Conservation (phyloP, 2,797 vertebrate species). For the Gephyroberyx darwinii region DNA sequence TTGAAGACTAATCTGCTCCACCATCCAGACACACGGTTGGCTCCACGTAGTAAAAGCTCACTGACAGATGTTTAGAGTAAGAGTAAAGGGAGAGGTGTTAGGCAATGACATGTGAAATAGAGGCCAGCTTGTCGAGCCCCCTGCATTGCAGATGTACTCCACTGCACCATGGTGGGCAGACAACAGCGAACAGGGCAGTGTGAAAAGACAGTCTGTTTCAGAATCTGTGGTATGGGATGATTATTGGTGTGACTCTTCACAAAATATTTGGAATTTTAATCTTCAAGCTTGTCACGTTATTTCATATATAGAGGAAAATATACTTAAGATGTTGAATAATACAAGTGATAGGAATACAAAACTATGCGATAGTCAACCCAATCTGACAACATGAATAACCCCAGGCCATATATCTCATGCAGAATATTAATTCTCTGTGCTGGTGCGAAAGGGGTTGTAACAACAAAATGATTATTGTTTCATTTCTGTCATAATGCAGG, state of each 20-base stretch:
- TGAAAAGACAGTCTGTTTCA: slow-evolving; percentile 45
- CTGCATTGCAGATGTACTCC: slow-evolving; percentile 79
- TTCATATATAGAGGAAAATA: slow-evolving; percentile 1
- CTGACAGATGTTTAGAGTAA: slow-evolving; percentile 75
- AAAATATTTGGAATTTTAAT: slow-evolving; percentile 13
- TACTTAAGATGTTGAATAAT: slow-evolving; percentile 28
- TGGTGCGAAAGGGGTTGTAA: slow-evolving; percentile 40
- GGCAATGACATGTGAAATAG: slow-evolving; percentile 82
- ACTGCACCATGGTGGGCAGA: slow-evolving; percentile 70
- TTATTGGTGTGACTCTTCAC: slow-evolving; percentile 19
- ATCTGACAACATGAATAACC: slow-evolving; percentile 9
- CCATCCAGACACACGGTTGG: slow-evolving; percentile 63
- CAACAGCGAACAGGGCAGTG: slow-evolving; percentile 55
- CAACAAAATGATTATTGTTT: slow-evolving; percentile 54
- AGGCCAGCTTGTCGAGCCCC: slow-evolving; percentile 74
- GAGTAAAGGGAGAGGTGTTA: slow-evolving; percentile 76
- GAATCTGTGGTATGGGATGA: slow-evolving; percentile 48
- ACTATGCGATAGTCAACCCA: slow-evolving; percentile 24
- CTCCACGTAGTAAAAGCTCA: slow-evolving; percentile 73
- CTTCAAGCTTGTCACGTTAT: slow-evolving; percentile 16
- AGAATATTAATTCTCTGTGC: slow-evolving; percentile 41
- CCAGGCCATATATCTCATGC: slow-evolving; percentile 24
- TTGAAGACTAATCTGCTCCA: slow-evolving; percentile 62
- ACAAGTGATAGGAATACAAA: slow-evolving; percentile 27
- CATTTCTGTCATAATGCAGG: slow-evolving; percentile 47